Base-by-base conservation (phyloP, 2,888 invertebrate species). In the Habroteleia sp. region DNA sequence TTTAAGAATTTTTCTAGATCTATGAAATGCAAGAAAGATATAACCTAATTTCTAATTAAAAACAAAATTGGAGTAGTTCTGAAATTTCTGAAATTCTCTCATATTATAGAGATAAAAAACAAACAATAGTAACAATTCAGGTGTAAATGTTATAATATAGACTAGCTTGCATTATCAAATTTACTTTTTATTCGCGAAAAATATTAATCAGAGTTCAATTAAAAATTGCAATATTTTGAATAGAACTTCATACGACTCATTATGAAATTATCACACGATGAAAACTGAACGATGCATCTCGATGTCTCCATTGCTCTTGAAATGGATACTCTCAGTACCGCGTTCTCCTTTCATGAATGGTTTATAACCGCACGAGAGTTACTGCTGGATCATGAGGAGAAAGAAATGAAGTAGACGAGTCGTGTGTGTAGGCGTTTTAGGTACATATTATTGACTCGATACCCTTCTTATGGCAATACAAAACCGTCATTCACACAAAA, bases 241-340 rank as follows among this genome's bases (percentile, higher is more conserved):
- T n/a, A 27, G 27, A 7, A 7, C 7, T 27, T 65, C 35, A 74
- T 72, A 52, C 35, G 72, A 72, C 58, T 76, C 76, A 48, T 42
- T 73, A 76, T 80, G 77, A 79, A 85, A 85, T 84, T 85, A 85
- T 83, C 84, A 85, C 83, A 83, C 79, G 83, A 76, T 82, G 48
- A 82, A 80, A 80, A 84, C 81, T 82, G 82, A 84, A 82, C 80
- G 82, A 81, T 81, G 81, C 81, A 81, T 77, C 81, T 74, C 84
- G 85, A 86, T 84, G 86, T 86, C 86, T 86, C 85, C 84, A 86
- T 86, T 82, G 83, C 80, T 84, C 82, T 84, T 86, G 84, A 85
- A 86, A 85, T 83, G 84, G 85, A 86, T 85, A 86, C 85, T 80
- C 81, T 74, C 81, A 80, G 80, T 79, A 75, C 77, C 79, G 80